Base-by-base conservation (phyloP, 2,113 vertebrate genomes). In the Opisthocomus hoazin region DNA sequence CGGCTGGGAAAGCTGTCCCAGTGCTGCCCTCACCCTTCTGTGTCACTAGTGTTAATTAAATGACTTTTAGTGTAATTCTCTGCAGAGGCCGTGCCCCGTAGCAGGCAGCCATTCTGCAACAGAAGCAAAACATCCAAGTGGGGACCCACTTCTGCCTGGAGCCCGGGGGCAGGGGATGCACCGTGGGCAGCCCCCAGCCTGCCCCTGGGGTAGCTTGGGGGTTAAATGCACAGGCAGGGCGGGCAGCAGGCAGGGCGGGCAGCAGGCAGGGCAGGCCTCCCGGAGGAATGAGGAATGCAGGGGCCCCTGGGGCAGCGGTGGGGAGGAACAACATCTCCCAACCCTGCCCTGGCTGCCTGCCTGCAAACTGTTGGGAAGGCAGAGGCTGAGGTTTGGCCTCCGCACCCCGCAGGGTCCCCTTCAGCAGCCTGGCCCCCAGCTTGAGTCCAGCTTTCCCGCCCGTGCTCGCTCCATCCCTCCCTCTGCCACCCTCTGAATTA, bases 251-350 rank as follows among this genome's bases (percentile, higher is more conserved):
- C 24, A 29, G 57, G 9, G 7, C 6, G 16, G 69, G 54, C 50
- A 30, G 66, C 58, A 34, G 84, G 30, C 37, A 58, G 60, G 77
- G 18, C 65, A 53, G 89, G 74, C 89, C 73, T 91, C 74, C 57
- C 10, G 21, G 23, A 95, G 91, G 90, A 95, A 96, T 91, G 23
- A 95, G 91, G 90, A 95, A 96, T 91, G 84, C 61, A 48, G 90
- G 61, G 85, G 54, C 36, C 63, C 92, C 61, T 24, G 36, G 71
- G 54, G 64, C 41, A 70, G 68, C 27, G 0, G 1, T n/a, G 70
- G 64, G 45, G 64, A 70, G 84, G 70, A 87, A 65, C 54, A 36
- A 7, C 80, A 20, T n/a, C 54, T 73, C 78, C 78, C 65, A 51
- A 20, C 80, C 36, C 41, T 56, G 37, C 71, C 46, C 39, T 63